Conservation (phyloP, 2,888 invertebrate genomes). For the Dryococelus australis region DNA sequence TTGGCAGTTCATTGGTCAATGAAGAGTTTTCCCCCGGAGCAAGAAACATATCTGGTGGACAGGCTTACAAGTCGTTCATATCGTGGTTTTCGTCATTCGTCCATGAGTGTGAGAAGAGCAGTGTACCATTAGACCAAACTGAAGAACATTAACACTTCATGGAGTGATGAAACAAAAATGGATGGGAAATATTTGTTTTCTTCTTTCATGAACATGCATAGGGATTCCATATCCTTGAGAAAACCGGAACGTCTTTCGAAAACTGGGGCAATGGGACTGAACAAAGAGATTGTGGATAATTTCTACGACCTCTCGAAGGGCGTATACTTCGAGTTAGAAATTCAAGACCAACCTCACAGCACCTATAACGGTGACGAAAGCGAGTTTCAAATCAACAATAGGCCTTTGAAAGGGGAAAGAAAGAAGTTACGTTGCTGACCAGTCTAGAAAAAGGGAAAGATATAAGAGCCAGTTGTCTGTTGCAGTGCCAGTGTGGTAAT, state of each 20-base stretch:
- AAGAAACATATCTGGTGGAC: too few relatives aligned
- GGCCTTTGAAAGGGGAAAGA: background rate
- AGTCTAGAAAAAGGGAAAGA: background rate
- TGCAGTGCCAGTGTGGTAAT: background rate
- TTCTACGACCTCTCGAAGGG: too few relatives aligned
- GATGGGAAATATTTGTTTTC: background rate
- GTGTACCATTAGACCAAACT: background rate
- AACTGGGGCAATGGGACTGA: too few relatives aligned
- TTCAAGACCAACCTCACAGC: background rate
- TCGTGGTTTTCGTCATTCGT: too few relatives aligned
- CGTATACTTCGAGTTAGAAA: background rate
- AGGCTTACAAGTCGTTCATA: too few relatives aligned
- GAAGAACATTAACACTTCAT: background rate
- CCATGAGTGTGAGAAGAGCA: slow-evolving; percentile 22
- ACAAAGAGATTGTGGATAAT: too few relatives aligned
- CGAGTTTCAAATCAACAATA: background rate
- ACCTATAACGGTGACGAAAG: background rate
- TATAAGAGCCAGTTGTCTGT: background rate
- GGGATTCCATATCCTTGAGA: too few relatives aligned
- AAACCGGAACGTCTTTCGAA: too few relatives aligned
- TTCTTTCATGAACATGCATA: background rate
- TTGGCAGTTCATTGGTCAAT: too few relatives aligned
- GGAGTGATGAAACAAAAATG: too few relatives aligned
- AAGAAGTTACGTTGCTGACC: background rate
- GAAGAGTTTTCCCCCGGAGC: too few relatives aligned